These are phyloP conservation scores for Petroica traversi DNA, from an alignment of 2,113 vertebrate genomes.

Conservation along the genomic window DNA sequence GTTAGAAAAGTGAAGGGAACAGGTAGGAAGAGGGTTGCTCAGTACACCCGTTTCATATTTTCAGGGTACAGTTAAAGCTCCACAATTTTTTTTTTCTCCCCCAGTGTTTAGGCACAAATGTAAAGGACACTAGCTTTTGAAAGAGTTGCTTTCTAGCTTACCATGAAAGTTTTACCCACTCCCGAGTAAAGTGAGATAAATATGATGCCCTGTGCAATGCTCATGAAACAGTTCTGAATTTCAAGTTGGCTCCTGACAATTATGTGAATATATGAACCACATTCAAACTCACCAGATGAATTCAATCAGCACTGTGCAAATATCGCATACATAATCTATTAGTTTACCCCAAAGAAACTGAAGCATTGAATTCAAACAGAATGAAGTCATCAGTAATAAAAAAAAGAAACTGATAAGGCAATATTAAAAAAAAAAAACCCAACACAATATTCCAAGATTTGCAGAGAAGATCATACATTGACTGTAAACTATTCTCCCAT, in stretches of 20 bases:
- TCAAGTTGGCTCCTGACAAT: slow-evolving; percentile 72
- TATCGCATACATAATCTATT: slow-evolving; percentile 85
- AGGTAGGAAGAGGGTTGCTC: not conserved
- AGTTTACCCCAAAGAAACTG: slow-evolving; percentile 80
- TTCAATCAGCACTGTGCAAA: slow-evolving; percentile 80
- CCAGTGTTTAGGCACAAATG: not conserved
- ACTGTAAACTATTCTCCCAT: slow-evolving; percentile 72
- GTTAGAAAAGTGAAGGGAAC: not conserved
- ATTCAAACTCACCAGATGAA: slow-evolving; percentile 80
- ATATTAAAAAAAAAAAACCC: slow-evolving; percentile 70
- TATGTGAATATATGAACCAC: slow-evolving; percentile 70
- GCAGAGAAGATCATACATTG: slow-evolving; percentile 65
- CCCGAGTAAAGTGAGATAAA: slow-evolving; percentile 51
- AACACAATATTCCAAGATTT: slow-evolving; percentile 69
- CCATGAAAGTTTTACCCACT: slow-evolving; percentile 5
- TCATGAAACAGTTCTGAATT: slow-evolving; percentile 72
- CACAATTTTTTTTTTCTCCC: not conserved
- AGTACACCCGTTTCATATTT: not conserved
- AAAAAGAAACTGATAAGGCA: slow-evolving; percentile 72
- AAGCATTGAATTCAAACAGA: slow-evolving; percentile 79
- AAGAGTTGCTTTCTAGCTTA: not conserved
- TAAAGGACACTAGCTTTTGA: slow-evolving; percentile 3
- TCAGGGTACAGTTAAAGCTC: not conserved
- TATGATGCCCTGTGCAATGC: slow-evolving; percentile 35
- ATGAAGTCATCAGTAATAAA: slow-evolving; percentile 84